Evolutionary conservation across 2,113 vertebrate genomes (phyloP), one percentile per base, ranked within the genome.

Genomic region (Heterotilapia buettikoferi): DNA sequence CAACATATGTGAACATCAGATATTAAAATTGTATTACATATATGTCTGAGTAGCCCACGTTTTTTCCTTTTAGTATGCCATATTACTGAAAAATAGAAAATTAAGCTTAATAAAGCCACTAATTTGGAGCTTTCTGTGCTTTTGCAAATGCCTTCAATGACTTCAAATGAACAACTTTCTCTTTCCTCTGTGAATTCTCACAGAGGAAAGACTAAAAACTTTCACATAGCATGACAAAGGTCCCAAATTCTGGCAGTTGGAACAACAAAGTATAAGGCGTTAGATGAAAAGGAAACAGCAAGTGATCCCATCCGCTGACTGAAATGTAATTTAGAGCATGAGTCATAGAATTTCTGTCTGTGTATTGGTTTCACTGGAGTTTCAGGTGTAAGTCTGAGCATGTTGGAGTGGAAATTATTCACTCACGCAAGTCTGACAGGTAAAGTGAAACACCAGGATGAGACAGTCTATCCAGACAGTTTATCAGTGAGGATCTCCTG

Each of bases 311-410:
- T 19, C 21, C 2, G 2, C 18, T 9, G 6, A 76, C 47, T 53
- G 3, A 63, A 19, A 38, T 11, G 16, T 85, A 78, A 78, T 31
- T 78, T 78, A 78, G 73, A 52, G 26, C 43, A 53, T 83, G 84
- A 88, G 63, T 85, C 56, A 84, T 1, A 43, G 66, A 71, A 36
- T 89, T 87, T 63, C 11, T 78, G 2, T 26, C 38, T 24, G 47
- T 78, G 45, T 50, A 8, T 31, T 31, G 4, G 8, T 73, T 84
- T 81, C 50, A 31, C 6, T 66, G 12, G n/a, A 79, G 18, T 85
- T 71, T 84, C 81, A 88, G 84, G 80, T 83, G 52, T 68, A 45
- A 53, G 78, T 88, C 80, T 88, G 82, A 91, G 18, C 84, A 80
- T 88, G 90, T 86, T 43, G 12, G 68, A 31, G 26, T 14, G 16